phyloP scores from a whole-genome alignment of 2,797 vertebrate genomes.

The Ptychadena robeensis region DNA sequence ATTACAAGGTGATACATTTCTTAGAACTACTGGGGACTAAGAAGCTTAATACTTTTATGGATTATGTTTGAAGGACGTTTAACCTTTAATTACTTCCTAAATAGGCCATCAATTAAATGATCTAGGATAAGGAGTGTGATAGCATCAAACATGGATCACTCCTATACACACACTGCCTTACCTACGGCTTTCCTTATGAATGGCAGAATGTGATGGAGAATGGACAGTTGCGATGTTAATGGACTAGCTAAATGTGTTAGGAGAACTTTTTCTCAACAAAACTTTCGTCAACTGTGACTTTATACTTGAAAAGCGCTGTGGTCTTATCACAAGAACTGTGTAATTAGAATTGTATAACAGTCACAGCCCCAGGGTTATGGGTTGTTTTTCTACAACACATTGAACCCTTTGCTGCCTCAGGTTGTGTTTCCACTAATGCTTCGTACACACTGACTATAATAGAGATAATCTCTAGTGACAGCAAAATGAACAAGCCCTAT shows the following conservation, averaged over 20 bases:
- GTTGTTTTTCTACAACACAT: too few relatives aligned
- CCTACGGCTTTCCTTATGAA: not conserved
- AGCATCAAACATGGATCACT: not conserved
- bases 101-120: not conserved
- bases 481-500: too few relatives aligned
- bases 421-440: too few relatives aligned
- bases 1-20: slow-evolving; percentile 9
- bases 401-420: too few relatives aligned
- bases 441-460: too few relatives aligned
- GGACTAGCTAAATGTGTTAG: not conserved
- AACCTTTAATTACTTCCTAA: slow-evolving; percentile 14
- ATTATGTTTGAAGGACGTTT: not conserved
- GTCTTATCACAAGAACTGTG: too few relatives aligned
- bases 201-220: not conserved
- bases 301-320: too few relatives aligned
- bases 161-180: not conserved
- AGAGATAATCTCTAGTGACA: too few relatives aligned
- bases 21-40: not conserved
- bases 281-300: not conserved
- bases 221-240: too few relatives aligned
- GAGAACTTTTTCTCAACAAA: not conserved
- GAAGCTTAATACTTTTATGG: not conserved
- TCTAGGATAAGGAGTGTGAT: not conserved
- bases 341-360: too few relatives aligned
- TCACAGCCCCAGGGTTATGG: too few relatives aligned